Conservation (phyloP, 2,797 vertebrate species). For the Notolabrus celidotus region DNA sequence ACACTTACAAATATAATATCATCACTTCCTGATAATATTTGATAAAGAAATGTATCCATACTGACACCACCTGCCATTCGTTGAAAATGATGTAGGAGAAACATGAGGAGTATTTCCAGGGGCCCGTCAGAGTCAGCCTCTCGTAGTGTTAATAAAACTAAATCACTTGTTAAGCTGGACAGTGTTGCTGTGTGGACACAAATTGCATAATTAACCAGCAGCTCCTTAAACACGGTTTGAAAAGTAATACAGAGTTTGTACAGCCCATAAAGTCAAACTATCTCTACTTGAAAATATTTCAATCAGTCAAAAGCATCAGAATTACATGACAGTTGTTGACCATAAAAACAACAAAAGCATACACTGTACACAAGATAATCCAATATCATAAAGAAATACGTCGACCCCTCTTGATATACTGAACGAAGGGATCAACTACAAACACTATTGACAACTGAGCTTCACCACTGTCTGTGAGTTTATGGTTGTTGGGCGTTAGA, state of each 20-base stretch:
- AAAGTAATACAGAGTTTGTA: slow-evolving; percentile 49
- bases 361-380: slow-evolving; percentile 66
- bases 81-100: not conserved
- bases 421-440: slow-evolving; percentile 56
- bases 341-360: slow-evolving; percentile 53
- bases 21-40: too few species aligned
- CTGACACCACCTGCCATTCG: too few species aligned
- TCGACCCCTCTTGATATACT: slow-evolving; percentile 51
- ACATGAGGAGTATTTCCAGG: too few species aligned
- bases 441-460: slow-evolving; percentile 61
- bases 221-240: slow-evolving; percentile 55
- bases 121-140: too few species aligned
- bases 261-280: slow-evolving; percentile 52
- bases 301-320: slow-evolving; percentile 67
- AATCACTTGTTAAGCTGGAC: slow-evolving; percentile 43
- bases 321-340: slow-evolving; percentile 55
- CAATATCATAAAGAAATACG: slow-evolving; percentile 51
- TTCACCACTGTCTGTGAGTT: slow-evolving; percentile 63
- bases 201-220: slow-evolving; percentile 70
- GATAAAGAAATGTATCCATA: too few species aligned
- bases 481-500: slow-evolving; percentile 58
- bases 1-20: too few species aligned
- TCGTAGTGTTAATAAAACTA: too few species aligned
- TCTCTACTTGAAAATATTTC: slow-evolving; percentile 53
- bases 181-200: slow-evolving; percentile 46